Percentiles rank a stretch among this genome's conserved stretches.
Conservation (phyloP, 2,888 invertebrate species). For the Corbicula japonica region DNA sequence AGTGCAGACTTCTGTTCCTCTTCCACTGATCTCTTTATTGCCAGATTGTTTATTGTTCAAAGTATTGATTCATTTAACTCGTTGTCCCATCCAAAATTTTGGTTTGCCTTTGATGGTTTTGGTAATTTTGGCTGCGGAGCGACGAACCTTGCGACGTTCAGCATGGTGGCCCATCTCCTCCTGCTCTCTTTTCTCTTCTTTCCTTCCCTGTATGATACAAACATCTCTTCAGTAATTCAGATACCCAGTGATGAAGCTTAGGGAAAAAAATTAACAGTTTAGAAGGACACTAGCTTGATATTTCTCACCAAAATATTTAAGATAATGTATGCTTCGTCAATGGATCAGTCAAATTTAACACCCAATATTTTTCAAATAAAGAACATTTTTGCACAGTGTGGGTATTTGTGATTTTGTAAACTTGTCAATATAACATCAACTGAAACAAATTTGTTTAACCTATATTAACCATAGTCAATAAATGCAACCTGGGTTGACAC, state of each 20-base stretch:
- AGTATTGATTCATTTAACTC: conserved; percentile 68
- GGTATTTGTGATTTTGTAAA: too few species aligned
- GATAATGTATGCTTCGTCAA: background rate
- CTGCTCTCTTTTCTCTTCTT: conserved; percentile 70
- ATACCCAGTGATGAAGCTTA: background rate
- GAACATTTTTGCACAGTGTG: too few species aligned
- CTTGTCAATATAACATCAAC: too few species aligned
- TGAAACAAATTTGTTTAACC: too few species aligned
- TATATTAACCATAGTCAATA: too few species aligned
- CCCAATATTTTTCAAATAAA: background rate
- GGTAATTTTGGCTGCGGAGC: conserved; percentile 84
- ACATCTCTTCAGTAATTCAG: background rate
- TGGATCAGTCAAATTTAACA: background rate
- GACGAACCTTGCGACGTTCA: conserved; percentile 85
- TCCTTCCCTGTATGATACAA: conserved; percentile 63
- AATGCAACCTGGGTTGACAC: too few species aligned
- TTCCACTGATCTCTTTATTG: too few species aligned
- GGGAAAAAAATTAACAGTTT: background rate
- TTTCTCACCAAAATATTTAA: background rate
- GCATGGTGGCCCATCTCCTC: conserved; percentile 82
- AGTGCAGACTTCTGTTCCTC: too few species aligned
- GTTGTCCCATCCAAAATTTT: conserved; percentile 83
- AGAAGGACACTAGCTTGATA: background rate
- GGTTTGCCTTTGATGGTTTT: conserved; percentile 76
- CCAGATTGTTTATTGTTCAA: too few species aligned